A percentile compares a stretch with the other conserved stretches of the same genome.
Evolutionary conservation across 1,140 invertebrate species (phyloP).

Genomic region (Triops longicaudatus): DNA sequence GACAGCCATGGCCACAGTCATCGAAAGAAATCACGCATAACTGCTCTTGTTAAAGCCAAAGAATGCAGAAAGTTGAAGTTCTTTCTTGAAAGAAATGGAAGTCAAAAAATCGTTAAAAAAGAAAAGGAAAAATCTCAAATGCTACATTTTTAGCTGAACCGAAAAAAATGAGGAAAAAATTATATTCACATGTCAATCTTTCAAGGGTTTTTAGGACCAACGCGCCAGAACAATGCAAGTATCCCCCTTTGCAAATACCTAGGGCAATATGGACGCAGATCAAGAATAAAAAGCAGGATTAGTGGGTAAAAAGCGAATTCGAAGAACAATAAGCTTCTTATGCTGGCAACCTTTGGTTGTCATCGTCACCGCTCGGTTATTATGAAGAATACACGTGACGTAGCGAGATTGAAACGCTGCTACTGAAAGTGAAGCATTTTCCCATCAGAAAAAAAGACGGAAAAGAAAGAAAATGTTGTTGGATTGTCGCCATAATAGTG

Average conservation of each 20-base stretch:
- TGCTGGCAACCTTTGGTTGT: neutral
- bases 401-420: neutral
- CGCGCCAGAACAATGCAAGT: neutral
- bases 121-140: neutral
- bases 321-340: neutral
- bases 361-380: neutral
- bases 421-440: neutral
- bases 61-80: neutral
- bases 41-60: slow-evolving; percentile 1
- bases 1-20: neutral
- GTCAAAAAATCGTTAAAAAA: neutral
- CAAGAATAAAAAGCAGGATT: neutral
- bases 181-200: slow-evolving; percentile 13
- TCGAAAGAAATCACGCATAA: slow-evolving; percentile 12
- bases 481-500: neutral
- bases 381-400: neutral
- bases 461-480: neutral
- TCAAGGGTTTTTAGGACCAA: neutral
- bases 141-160: too few relatives aligned
- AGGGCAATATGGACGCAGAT: neutral
- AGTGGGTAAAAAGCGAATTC: neutral
- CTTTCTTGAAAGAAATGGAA: neutral
- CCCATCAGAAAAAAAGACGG: neutral
- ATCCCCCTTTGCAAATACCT: neutral
- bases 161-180: neutral